phyloP scores from a whole-genome alignment of 1,140 invertebrate species.

The Amphibalanus amphitrite region DNA sequence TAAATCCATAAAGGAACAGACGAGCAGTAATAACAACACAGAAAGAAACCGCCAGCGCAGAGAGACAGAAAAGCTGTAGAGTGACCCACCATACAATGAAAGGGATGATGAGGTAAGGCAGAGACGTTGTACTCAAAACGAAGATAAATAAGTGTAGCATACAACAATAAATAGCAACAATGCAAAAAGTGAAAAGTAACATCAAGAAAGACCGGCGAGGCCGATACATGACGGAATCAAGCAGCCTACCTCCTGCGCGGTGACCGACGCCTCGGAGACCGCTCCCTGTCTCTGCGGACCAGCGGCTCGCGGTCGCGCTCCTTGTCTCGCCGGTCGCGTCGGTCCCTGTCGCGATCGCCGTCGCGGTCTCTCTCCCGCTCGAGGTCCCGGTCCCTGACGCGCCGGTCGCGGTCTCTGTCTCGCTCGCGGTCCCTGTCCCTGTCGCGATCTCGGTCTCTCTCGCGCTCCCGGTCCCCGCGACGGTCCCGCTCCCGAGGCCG shows the following conservation, averaged over 20 bases:
- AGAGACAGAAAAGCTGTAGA: neutral
- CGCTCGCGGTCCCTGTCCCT: neutral
- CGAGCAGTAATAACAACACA: neutral
- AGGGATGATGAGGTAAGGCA: no score
- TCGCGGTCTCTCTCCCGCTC: neutral
- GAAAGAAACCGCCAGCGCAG: neutral
- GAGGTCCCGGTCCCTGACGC: neutral
- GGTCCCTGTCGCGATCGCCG: neutral
- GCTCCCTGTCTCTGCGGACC: neutral
- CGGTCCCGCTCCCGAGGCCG: neutral
- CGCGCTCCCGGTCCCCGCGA: neutral
- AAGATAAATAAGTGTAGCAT: no score
- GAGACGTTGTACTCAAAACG: no score
- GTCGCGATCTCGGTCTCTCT: neutral
- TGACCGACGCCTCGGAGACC: neutral
- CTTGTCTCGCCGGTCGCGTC: neutral
- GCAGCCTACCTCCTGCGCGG: neutral
- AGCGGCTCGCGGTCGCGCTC: neutral
- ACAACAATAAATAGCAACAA: neutral
- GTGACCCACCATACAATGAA: no score
- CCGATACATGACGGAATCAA: no score
- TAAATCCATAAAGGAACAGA: neutral
- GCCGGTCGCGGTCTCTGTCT: neutral
- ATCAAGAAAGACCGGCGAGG: no score
- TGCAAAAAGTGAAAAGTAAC: neutral